Conservation (phyloP, 92 coral and sea anemone genomes). For the Heteractis magnifica region DNA sequence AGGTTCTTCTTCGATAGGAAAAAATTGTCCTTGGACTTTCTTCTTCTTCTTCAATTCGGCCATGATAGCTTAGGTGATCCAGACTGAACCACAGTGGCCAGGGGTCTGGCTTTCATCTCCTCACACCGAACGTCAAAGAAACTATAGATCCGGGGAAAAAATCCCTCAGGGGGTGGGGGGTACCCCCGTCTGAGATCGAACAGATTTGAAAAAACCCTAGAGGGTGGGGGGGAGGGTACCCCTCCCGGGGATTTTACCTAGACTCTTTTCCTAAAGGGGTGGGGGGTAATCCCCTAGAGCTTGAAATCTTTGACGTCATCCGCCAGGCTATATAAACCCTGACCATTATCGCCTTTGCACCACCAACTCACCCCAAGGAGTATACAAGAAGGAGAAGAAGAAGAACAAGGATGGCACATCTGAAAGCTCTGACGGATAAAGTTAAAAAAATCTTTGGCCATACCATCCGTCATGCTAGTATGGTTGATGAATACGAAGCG, state of each 20-base stretch:
- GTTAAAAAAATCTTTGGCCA: rapidly evolving
- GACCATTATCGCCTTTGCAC: too few relatives aligned
- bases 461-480: background rate
- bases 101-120: background rate
- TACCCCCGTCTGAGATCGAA: too few relatives aligned
- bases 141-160: background rate
- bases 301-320: background rate
- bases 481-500: background rate
- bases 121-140: background rate
- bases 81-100: too few relatives aligned
- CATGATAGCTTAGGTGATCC: background rate
- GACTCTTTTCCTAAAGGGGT: background rate
- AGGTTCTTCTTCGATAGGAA: background rate
- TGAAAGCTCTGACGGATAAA: background rate
- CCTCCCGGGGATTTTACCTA: too few relatives aligned
- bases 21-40: background rate
- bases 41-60: background rate
- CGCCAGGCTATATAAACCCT: background rate
- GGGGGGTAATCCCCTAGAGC: background rate
- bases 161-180: too few relatives aligned
- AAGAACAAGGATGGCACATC: background rate
- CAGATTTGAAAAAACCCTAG: too few relatives aligned
- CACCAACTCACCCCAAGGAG: too few relatives aligned
- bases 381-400: too few relatives aligned
- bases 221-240: background rate